Percentiles rank a stretch among this genome's conserved stretches.
Evolutionary conservation across 2,113 vertebrate genomes (phyloP).

Genomic region (Sminthopsis crassicaudata): DNA sequence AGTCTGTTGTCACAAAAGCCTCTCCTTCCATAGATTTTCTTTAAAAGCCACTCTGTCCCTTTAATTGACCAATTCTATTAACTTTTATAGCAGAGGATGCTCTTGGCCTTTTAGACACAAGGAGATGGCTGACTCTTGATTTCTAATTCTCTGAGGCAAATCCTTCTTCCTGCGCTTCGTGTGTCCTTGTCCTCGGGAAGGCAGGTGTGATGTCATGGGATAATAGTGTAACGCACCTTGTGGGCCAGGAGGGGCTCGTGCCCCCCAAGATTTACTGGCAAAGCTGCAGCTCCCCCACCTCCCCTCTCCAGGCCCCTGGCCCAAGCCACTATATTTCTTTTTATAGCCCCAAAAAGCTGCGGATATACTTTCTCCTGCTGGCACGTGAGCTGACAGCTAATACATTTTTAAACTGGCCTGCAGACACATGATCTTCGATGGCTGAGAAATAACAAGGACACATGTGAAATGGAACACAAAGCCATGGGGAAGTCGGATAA

Average conservation of each 20-base stretch:
- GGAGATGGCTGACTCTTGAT: not conserved
- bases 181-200: not conserved
- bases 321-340: conserved; percentile 49
- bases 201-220: not conserved
- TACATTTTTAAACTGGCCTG: conserved; percentile 48
- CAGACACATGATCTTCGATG: conserved; percentile 45
- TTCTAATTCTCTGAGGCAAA: conserved; percentile 17
- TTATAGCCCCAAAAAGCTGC: conserved; percentile 47
- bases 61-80: not conserved
- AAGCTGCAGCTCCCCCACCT: conserved; percentile 17
- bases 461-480: conserved; percentile 7
- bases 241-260: not conserved
- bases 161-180: not conserved
- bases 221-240: not conserved
- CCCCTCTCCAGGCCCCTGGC: not conserved
- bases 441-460: conserved; percentile 21
- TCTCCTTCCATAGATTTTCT: not conserved
- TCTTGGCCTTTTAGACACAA: not conserved
- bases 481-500: not conserved
- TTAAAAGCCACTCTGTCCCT: not conserved
- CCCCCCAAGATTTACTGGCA: not conserved
- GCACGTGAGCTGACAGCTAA: not conserved
- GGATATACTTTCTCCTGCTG: not conserved
- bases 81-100: not conserved
- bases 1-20: not conserved